phyloP scores from a whole-genome alignment of 2,888 invertebrate species.

The Trypoxylon attenuatum region DNA sequence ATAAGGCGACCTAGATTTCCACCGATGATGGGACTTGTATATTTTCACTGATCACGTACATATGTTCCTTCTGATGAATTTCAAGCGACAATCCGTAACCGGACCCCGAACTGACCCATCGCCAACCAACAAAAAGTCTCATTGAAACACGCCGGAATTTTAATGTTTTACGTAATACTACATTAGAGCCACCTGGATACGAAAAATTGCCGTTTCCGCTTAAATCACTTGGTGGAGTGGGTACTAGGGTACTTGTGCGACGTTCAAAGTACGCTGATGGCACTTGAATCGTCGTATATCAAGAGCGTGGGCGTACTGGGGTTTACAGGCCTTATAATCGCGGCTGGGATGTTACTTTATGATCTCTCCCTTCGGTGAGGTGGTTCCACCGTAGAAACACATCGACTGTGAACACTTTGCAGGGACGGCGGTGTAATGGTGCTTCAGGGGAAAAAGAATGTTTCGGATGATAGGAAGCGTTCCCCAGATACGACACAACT shows the following conservation, averaged over 20 bases:
- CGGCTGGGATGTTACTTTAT: too few relatives aligned
- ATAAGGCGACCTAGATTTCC: constrained; percentile 52
- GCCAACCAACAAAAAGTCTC: background rate
- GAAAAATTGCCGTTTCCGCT: too few relatives aligned
- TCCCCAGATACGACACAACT: constrained; percentile 25
- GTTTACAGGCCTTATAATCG: too few relatives aligned
- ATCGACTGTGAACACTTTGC: constrained; percentile 13
- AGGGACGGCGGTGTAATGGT: too few relatives aligned
- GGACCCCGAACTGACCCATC: background rate
- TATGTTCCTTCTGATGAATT: constrained; percentile 40
- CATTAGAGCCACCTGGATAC: too few relatives aligned
- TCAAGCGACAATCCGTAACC: constrained; percentile 30
- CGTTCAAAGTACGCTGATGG: too few relatives aligned
- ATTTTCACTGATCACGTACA: constrained; percentile 34
- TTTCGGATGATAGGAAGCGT: constrained; percentile 18
- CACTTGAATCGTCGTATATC: too few relatives aligned
- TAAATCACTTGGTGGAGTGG: too few relatives aligned
- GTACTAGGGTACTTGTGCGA: too few relatives aligned
- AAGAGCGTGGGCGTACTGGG: too few relatives aligned
- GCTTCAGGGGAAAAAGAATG: constrained; percentile 17
- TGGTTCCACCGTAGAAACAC: constrained; percentile 2
- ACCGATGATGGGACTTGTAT: constrained; percentile 21
- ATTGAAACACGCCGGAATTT: background rate
- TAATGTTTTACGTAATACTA: too few relatives aligned
- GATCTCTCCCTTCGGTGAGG: too few relatives aligned